Percentiles rank a stretch among this genome's conserved stretches.
Evolutionary conservation across 2,888 invertebrate genomes (phyloP).

Genomic region (Brassicogethes aeneus): DNA sequence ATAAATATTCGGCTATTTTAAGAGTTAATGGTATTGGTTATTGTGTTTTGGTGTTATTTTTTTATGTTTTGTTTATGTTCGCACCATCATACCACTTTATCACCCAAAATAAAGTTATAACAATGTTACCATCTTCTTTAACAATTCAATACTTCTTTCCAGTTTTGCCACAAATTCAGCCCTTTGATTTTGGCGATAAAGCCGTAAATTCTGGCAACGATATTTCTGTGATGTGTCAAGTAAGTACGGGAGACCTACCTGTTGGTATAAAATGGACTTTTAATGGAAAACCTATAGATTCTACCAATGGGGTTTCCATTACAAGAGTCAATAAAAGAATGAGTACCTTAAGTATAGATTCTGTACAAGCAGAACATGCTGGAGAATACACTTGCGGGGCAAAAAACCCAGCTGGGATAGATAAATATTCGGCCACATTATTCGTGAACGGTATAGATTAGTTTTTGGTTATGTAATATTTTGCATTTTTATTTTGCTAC

Average conservation of each 20-base stretch:
- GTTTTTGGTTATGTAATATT: too few species aligned
- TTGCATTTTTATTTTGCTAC: too few species aligned
- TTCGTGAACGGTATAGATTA: slow-evolving; percentile 54
- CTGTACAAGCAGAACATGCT: slow-evolving; percentile 42
- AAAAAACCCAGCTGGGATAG: slow-evolving; percentile 49
- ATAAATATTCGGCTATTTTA: too few species aligned
- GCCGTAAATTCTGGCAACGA: slow-evolving; percentile 70
- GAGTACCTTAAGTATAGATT: slow-evolving; percentile 45
- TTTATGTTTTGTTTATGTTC: too few species aligned
- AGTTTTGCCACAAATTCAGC: slow-evolving; percentile 62
- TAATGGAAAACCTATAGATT: slow-evolving; percentile 45
- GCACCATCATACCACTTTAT: too few species aligned
- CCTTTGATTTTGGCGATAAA: slow-evolving; percentile 64
- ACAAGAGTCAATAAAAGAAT: slow-evolving; percentile 40
- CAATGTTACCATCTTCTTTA: too few species aligned
- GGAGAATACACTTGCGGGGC: slow-evolving; percentile 47
- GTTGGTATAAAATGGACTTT: slow-evolving; percentile 68
- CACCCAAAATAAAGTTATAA: too few species aligned
- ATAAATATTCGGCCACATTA: slow-evolving; percentile 53
- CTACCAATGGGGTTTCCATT: slow-evolving; percentile 28
- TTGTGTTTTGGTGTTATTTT: too few species aligned
- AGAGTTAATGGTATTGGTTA: too few species aligned
- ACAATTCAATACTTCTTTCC: too few species aligned
- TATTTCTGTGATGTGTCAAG: slow-evolving; percentile 65
- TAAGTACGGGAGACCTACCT: slow-evolving; percentile 72